These are phyloP conservation scores for Lophius piscatorius DNA, from an alignment of 2,113 vertebrate genomes.

Conservation along the genomic window DNA sequence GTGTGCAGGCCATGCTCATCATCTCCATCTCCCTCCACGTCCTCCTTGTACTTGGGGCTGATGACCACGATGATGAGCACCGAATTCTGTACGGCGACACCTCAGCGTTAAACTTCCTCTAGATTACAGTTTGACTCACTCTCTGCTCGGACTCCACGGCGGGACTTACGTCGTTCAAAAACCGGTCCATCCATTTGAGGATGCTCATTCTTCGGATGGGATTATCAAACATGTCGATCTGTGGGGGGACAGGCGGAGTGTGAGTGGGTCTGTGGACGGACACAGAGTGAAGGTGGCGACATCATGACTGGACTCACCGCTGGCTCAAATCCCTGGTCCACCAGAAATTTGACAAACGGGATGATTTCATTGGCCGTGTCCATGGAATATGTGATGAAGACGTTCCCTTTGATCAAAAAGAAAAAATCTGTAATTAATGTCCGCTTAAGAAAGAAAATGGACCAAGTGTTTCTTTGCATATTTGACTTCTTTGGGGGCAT, in stretches of 20 bases:
- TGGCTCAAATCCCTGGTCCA: conserved; percentile 66
- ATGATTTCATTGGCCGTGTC: conserved; percentile 62
- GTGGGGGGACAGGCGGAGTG: conserved; percentile 9
- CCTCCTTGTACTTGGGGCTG: conserved; percentile 95
- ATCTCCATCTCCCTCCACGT: conserved; percentile 88
- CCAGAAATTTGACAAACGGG: conserved; percentile 60
- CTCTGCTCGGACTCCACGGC: not conserved
- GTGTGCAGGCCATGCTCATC: conserved; percentile 96
- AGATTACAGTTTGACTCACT: not conserved
- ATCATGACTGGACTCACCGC: conserved; percentile 47
- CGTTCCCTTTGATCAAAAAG: conserved; percentile 49
- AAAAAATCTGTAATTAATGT: too few relatives aligned
- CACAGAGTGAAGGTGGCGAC: not conserved
- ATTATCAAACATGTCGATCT: conserved; percentile 96
- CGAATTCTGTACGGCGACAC: conserved; percentile 83
- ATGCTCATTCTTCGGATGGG: conserved; percentile 88
- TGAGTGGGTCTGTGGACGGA: not conserved
- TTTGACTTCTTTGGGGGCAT: too few relatives aligned
- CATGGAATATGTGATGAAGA: conserved; percentile 75
- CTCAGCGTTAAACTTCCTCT: not conserved
- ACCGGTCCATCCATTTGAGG: conserved; percentile 95
- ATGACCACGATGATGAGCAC: conserved; percentile 97
- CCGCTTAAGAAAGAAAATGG: too few relatives aligned
- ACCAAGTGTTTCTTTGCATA: too few relatives aligned
- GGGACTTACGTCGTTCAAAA: conserved; percentile 88